These are phyloP conservation scores for Barnardius zonarius DNA, from an alignment of 2,113 vertebrate genomes.

Conservation along the genomic window DNA sequence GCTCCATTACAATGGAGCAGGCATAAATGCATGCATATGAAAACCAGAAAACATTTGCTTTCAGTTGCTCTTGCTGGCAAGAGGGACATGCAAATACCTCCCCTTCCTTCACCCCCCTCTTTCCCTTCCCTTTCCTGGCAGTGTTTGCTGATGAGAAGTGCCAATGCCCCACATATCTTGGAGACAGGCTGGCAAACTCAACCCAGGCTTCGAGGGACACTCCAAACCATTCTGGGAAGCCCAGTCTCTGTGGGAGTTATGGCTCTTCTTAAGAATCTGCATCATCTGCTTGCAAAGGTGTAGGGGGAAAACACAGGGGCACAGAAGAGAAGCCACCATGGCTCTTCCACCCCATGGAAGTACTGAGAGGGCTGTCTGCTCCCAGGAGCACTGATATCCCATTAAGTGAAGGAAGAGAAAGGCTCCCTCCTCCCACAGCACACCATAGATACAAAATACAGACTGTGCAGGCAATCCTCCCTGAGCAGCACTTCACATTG, in stretches of 20 bases:
- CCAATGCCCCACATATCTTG: neutral
- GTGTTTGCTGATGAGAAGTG: neutral
- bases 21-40: neutral
- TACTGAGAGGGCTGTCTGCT: neutral
- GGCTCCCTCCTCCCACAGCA: neutral
- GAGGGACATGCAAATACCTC: neutral
- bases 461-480: neutral
- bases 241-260: neutral
- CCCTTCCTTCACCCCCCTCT: neutral
- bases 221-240: neutral
- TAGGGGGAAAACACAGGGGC: neutral
- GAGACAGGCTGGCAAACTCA: neutral
- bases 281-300: neutral
- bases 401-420: neutral
- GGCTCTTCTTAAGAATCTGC: neutral
- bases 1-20: neutral
- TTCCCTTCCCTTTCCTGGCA: neutral
- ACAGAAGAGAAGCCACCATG: neutral
- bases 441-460: neutral
- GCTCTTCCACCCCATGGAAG: neutral
- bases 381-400: neutral
- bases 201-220: neutral
- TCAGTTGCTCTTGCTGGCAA: slow-evolving; percentile 12
- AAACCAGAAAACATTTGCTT: slow-evolving; percentile 25
- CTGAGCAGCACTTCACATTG: neutral